Evolutionary conservation across 2,113 vertebrate genomes (phyloP).

Genomic region (Centropus bengalensis): DNA sequence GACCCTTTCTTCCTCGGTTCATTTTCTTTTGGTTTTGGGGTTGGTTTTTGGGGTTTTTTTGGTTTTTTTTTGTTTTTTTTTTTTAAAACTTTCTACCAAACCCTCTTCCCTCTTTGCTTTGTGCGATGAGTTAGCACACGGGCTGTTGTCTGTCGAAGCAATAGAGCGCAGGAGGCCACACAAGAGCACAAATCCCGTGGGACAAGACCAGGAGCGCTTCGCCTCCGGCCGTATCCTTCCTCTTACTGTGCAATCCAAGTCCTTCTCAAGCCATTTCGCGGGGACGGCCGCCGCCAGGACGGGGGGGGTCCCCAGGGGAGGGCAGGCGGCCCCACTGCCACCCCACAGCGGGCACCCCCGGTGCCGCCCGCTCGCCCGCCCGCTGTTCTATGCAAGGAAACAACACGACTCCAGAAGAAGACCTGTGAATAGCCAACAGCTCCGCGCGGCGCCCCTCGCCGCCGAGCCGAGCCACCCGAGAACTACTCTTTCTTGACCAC

Average conservation of each 20-base stretch:
- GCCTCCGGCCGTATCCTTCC: constrained; percentile 78
- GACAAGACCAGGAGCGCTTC: constrained; percentile 80
- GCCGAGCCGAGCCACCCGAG: constrained; percentile 77
- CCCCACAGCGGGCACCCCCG: neutral
- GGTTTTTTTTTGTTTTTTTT: neutral
- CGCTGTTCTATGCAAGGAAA: constrained; percentile 99
- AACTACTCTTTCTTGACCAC: constrained; percentile 86
- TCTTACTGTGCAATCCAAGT: constrained; percentile 84
- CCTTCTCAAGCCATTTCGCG: constrained; percentile 81
- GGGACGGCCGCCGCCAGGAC: constrained; percentile 47
- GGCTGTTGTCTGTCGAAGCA: constrained; percentile 87
- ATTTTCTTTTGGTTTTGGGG: constrained; percentile 64
- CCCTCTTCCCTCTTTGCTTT: constrained; percentile 81
- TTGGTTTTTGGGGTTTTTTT: constrained; percentile 49
- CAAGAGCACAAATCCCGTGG: constrained; percentile 90
- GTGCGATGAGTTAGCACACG: constrained; percentile 77
- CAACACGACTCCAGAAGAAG: constrained; percentile 87
- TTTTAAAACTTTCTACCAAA: constrained; percentile 72
- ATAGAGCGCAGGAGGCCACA: constrained; percentile 94
- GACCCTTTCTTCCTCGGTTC: constrained; percentile 37
- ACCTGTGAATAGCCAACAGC: constrained; percentile 84
- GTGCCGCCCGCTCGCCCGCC: constrained; percentile 82
- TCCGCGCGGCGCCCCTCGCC: constrained; percentile 84
- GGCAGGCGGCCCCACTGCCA: neutral
- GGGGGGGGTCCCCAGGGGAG: neutral